Evolutionary conservation across 1,140 invertebrate genomes (phyloP).

Genomic region (Uloborus diversus): DNA sequence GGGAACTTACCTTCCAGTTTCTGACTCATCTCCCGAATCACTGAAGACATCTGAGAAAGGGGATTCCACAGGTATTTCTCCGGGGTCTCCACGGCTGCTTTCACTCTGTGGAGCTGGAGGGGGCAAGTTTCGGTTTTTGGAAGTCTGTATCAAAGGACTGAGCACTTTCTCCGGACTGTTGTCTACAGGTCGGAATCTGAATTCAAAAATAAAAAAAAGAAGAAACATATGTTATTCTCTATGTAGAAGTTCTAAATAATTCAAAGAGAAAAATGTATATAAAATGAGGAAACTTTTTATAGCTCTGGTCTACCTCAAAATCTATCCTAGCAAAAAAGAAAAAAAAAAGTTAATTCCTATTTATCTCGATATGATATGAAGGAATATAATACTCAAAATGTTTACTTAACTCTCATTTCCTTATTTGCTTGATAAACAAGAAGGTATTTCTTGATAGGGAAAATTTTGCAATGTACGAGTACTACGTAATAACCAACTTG

Average conservation of each 20-base stretch:
- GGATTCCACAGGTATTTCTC: conserved; percentile 32
- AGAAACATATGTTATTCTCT: not conserved
- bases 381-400: too few species aligned
- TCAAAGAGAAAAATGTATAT: not conserved
- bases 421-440: too few species aligned
- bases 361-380: too few species aligned
- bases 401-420: too few species aligned
- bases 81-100: conserved; percentile 18
- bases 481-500: too few species aligned
- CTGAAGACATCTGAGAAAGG: conserved; percentile 56
- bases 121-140: conserved; percentile 32
- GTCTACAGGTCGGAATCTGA: conserved; percentile 42
- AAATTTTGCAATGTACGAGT: too few species aligned
- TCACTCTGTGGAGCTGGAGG: conserved; percentile 22
- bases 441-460: too few species aligned
- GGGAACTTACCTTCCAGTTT: conserved; percentile 50
- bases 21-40: conserved; percentile 41
- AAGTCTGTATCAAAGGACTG: conserved; percentile 40
- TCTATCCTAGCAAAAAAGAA: too few species aligned
- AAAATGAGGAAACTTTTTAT: not conserved
- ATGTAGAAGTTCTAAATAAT: not conserved
- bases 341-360: too few species aligned
- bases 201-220: not conserved
- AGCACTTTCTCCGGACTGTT: conserved; percentile 38
- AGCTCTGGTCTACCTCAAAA: not conserved